phyloP scores from a whole-genome alignment of 2,797 vertebrate species.

The Sebastes kiyomatsui region DNA sequence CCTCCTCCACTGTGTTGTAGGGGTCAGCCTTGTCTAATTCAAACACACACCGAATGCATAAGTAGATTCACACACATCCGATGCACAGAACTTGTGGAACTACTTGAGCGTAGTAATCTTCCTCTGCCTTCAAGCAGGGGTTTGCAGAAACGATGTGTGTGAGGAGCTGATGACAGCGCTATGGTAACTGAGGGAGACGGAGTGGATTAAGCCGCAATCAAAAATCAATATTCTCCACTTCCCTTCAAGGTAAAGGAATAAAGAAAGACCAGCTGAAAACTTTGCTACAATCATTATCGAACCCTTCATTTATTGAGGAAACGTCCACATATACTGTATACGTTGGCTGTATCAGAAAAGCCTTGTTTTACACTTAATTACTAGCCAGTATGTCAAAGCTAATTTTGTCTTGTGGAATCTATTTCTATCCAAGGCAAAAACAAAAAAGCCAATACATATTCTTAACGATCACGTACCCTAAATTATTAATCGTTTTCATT shows the following conservation, averaged over 20 bases:
- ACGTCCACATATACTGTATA: neutral
- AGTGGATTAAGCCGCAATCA: conserved; percentile 29
- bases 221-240: conserved; percentile 24
- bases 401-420: neutral
- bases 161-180: conserved; percentile 14
- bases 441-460: neutral
- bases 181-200: conserved; percentile 12
- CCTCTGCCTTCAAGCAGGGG: conserved; percentile 15
- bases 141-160: conserved; percentile 17
- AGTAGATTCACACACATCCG: conserved; percentile 46
- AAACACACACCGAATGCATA: conserved; percentile 33
- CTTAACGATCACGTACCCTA: neutral
- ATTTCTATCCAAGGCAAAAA: neutral
- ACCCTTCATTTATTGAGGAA: neutral
- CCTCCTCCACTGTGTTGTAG: conserved; percentile 26
- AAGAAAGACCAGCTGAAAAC: neutral
- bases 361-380: neutral
- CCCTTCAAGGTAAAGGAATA: conserved; percentile 5
- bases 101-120: conserved; percentile 40
- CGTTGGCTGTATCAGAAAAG: neutral
- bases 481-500: neutral
- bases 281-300: neutral
- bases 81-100: conserved; percentile 17
- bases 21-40: conserved; percentile 52
- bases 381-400: neutral